These are phyloP conservation scores for Lemur catta DNA, from an alignment of 2,797 vertebrate species.

Conservation along the genomic window DNA sequence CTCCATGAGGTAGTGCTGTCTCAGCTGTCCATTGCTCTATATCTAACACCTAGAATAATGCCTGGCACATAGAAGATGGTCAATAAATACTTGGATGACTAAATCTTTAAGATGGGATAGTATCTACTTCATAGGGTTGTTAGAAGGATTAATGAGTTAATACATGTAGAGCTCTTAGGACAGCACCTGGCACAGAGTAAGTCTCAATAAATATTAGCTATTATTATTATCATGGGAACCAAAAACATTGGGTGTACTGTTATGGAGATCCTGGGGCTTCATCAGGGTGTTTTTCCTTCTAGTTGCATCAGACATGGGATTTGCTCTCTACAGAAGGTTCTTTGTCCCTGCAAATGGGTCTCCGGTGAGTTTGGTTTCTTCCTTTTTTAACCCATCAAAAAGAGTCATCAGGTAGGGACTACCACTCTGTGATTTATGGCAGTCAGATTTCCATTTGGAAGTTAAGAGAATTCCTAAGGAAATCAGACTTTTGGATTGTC, in stretches of 20 bases:
- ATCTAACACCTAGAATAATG: background rate
- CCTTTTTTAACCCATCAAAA: background rate
- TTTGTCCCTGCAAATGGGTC: constrained; percentile 76
- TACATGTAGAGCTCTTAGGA: background rate
- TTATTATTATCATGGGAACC: background rate
- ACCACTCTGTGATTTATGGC: background rate
- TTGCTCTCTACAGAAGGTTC: constrained; percentile 94
- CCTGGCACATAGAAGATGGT: background rate
- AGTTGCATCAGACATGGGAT: constrained; percentile 91
- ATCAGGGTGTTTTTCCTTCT: constrained; percentile 63
- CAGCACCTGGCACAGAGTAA: background rate
- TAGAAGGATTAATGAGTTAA: background rate
- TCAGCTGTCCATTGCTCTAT: background rate
- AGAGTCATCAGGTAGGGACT: background rate
- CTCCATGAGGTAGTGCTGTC: background rate
- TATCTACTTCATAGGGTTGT: background rate
- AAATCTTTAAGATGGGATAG: background rate
- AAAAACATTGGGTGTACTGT: background rate
- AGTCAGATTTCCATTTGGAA: constrained; percentile 3
- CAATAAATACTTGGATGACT: background rate
- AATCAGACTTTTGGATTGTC: background rate
- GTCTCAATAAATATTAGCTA: background rate
- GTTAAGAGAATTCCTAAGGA: constrained; percentile 2
- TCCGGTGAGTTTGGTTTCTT: constrained; percentile 81
- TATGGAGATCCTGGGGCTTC: background rate